Base-by-base conservation (phyloP, 2,113 vertebrate species). In the Catharus minimus region DNA sequence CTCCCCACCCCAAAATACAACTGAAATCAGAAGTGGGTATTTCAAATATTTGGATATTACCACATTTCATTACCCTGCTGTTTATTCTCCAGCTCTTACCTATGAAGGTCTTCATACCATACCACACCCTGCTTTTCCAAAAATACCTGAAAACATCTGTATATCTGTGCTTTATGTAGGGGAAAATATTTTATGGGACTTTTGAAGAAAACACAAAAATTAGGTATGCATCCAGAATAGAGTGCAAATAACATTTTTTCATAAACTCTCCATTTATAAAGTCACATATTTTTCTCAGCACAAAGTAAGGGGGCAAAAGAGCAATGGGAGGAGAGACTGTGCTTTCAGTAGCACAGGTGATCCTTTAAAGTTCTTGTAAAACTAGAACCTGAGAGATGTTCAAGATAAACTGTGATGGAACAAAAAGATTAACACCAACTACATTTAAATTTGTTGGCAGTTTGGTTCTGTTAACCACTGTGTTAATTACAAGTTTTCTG, bases 361-460 rank as follows among this genome's bases (percentile, higher is more conserved):
- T n/a, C 12, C 47, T 90, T 82, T 61, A 30, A 68, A 68, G 11
- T 76, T 94, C 82, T 73, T 76, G 32, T 36, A 89, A 49, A 88
- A 94, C 67, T 66, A 80, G 82, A 94, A 82, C 46, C 50, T 26
- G 26, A 85, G 53, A 91, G 50, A 90, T 80, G 58, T 15, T 86
- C 27, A 60, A 65, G 53, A 80, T 79, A 89, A 85, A 50, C 49
- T 53, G 22, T 2, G 5, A 71, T 3, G 58, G 26, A 78, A 84
- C 27, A 75, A 87, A 64, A 82, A 61, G 53, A 72, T 4, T 81
- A n/a, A 9, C 68, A 67, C 23, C 11, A 87, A 65, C 17, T 60
- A n/a, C 39, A 89, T 85, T 85, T 65, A 91, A 39, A 75, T 57
- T 61, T 65, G 49, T 65, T 53, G 38, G 50, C 32, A 85, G 13